Evolutionary conservation across 2,888 invertebrate genomes (phyloP).

Genomic region (Xylophagus ater): DNA sequence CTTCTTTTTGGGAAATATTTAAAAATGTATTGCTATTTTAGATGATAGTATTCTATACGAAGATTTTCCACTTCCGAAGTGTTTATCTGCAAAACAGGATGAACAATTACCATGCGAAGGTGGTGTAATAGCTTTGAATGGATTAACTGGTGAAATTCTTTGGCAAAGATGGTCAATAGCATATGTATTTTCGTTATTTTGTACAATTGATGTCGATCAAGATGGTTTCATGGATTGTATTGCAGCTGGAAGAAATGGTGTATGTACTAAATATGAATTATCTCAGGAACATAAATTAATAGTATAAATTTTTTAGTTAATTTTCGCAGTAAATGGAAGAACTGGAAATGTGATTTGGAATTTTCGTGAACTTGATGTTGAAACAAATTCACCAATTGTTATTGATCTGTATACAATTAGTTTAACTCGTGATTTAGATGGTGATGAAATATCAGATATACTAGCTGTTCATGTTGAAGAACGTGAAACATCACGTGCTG

Average conservation of each 20-base stretch:
- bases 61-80: slow-evolving; percentile 45
- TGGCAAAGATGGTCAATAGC: slow-evolving; percentile 66
- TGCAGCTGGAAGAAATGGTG: slow-evolving; percentile 60
- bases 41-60: slow-evolving; percentile 41
- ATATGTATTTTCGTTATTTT: slow-evolving; percentile 62
- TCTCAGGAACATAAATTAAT: too few species aligned
- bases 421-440: slow-evolving; percentile 56
- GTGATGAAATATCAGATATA: slow-evolving; percentile 57
- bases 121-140: slow-evolving; percentile 65
- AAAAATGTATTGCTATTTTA: slow-evolving; percentile 12
- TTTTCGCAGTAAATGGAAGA: slow-evolving; percentile 53
- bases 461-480: slow-evolving; percentile 54
- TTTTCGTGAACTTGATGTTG: slow-evolving; percentile 31
- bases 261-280: slow-evolving; percentile 31
- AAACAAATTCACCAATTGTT: slow-evolving; percentile 40
- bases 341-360: slow-evolving; percentile 58
- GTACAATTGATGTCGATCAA: slow-evolving; percentile 55
- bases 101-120: slow-evolving; percentile 61
- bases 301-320: slow-evolving; percentile 44
- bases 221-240: slow-evolving; percentile 63
- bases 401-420: slow-evolving; percentile 59
- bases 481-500: slow-evolving; percentile 43
- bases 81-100: slow-evolving; percentile 52
- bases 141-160: slow-evolving; percentile 53
- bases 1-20: neutral